phyloP scores from a whole-genome alignment of 1,140 invertebrate species.

The Eubasilissa regina region DNA sequence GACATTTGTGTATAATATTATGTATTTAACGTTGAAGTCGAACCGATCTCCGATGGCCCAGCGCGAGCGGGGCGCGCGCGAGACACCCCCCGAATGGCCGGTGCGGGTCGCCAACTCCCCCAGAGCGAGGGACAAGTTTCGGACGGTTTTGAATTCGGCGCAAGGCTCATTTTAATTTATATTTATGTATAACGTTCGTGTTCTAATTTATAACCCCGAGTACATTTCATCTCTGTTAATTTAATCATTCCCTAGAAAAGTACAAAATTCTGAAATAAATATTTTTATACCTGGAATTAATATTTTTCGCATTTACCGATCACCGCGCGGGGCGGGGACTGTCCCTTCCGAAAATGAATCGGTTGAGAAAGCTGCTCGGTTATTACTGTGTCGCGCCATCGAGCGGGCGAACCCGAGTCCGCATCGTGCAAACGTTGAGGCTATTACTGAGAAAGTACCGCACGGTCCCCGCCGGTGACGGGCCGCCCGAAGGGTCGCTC shows the following conservation, averaged over 20 bases:
- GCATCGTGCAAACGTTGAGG: background rate
- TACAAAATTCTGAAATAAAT: background rate
- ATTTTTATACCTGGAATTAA: background rate
- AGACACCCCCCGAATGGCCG: too few species aligned
- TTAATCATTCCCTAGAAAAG: background rate
- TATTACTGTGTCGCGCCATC: slow-evolving; percentile 22
- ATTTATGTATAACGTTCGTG: background rate
- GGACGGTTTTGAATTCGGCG: background rate
- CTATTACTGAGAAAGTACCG: too few species aligned
- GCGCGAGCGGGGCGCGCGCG: too few species aligned
- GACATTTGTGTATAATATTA: too few species aligned
- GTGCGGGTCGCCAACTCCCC: too few species aligned
- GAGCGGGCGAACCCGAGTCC: background rate
- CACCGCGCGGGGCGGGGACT: background rate
- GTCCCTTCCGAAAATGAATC: slow-evolving; percentile 36
- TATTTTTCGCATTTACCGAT: background rate
- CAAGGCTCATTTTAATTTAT: background rate
- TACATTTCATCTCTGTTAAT: background rate
- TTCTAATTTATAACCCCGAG: background rate
- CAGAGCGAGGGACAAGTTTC: background rate
- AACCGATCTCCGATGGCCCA: too few species aligned
- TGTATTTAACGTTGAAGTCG: too few species aligned
- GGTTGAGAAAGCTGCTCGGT: slow-evolving; percentile 7
- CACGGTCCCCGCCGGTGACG: background rate
- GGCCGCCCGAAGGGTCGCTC: slow-evolving; percentile 12